Evolutionary conservation across 2,888 invertebrate species (phyloP).

Genomic region (Lasioglossum lativentre): DNA sequence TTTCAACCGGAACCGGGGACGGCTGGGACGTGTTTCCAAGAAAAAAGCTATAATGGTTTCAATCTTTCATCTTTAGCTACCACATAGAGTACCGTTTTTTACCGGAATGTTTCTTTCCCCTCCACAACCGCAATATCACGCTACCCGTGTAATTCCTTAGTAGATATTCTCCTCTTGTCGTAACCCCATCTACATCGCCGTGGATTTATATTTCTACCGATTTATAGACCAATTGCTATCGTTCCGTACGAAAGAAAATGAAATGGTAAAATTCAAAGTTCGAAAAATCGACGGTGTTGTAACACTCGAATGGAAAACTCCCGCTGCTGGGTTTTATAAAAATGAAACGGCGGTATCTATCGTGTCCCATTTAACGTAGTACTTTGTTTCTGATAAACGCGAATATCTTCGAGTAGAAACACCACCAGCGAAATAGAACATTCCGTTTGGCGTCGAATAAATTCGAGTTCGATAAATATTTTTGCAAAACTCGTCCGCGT

Average conservation of each 20-base stretch:
- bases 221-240: not conserved
- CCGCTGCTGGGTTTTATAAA: not conserved
- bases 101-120: not conserved
- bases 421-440: not conserved
- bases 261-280: not conserved
- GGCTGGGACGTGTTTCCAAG: not conserved
- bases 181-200: not conserved
- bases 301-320: not conserved
- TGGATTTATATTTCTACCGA: not conserved
- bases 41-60: constrained; percentile 11
- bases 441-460: not conserved
- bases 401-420: not conserved
- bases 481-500: not conserved
- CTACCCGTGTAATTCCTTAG: not conserved
- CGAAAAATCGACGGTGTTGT: not conserved
- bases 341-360: not conserved
- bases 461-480: constrained; percentile 1
- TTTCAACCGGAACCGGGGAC: constrained; percentile 1
- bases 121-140: not conserved
- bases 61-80: constrained; percentile 8
- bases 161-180: not conserved
- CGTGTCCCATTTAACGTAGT: not conserved
- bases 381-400: not conserved
- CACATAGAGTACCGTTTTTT: not conserved
- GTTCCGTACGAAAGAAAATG: not conserved